phyloP scores from a whole-genome alignment of 2,888 invertebrate species.

The Agrotis puta region DNA sequence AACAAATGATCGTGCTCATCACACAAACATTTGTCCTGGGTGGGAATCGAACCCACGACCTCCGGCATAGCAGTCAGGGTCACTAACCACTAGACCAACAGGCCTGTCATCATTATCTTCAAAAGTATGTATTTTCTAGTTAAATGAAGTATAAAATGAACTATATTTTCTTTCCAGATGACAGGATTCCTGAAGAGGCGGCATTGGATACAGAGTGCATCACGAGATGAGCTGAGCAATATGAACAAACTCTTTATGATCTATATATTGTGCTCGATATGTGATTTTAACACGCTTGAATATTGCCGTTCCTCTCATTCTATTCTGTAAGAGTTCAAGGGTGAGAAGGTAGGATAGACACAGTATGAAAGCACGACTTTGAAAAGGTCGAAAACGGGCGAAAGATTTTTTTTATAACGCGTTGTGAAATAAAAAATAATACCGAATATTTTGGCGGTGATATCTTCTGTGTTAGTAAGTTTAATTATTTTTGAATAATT shows the following conservation, averaged over 20 bases:
- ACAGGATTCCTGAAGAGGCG: slow-evolving; percentile 87
- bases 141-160: background rate
- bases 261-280: slow-evolving; percentile 78
- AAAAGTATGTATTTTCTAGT: background rate
- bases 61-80: too few species aligned
- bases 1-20: too few species aligned
- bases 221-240: slow-evolving; percentile 83
- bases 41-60: too few species aligned
- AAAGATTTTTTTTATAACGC: slow-evolving; percentile 87
- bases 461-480: slow-evolving; percentile 69
- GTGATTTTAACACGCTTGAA: slow-evolving; percentile 79
- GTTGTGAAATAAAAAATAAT: slow-evolving; percentile 85
- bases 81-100: too few species aligned
- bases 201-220: slow-evolving; percentile 85
- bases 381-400: slow-evolving; percentile 76
- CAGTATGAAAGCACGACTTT: slow-evolving; percentile 70
- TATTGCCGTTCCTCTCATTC: slow-evolving; percentile 73
- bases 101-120: too few species aligned
- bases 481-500: slow-evolving; percentile 24
- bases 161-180: slow-evolving; percentile 82
- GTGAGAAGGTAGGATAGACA: slow-evolving; percentile 68
- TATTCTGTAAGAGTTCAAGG: slow-evolving; percentile 72
- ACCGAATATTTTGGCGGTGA: slow-evolving; percentile 79
- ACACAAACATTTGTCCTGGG: too few species aligned
- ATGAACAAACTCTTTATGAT: slow-evolving; percentile 71